Percentiles rank a stretch among this genome's conserved stretches.
phyloP scores from a whole-genome alignment of 2,113 vertebrate genomes.

The Pseudolaguvia tuberculata region DNA sequence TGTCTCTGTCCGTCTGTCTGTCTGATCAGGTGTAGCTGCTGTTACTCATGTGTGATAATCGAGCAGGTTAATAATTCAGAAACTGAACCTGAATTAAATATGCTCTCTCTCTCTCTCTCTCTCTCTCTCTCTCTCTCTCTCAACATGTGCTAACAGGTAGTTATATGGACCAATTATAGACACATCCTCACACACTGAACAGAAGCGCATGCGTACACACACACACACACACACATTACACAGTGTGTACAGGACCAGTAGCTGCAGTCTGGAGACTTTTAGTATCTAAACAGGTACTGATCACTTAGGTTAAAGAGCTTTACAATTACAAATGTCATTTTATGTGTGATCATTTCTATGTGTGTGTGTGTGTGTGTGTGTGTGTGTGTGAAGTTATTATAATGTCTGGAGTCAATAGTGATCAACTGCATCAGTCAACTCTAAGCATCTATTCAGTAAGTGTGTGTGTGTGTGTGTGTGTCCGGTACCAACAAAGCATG shows the following conservation, averaged over 20 bases:
- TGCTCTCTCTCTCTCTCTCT: constrained; percentile 38
- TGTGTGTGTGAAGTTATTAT: constrained; percentile 27
- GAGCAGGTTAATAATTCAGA: constrained; percentile 66
- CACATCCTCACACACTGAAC: constrained; percentile 14
- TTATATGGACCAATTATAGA: constrained; percentile 46
- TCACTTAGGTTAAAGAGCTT: background rate
- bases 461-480: background rate
- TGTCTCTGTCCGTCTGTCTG: constrained; percentile 39
- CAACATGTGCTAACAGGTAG: constrained; percentile 50
- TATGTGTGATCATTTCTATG: background rate
- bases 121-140: background rate
- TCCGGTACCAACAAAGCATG: no score
- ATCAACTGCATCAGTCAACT: constrained; percentile 69
- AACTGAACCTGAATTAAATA: constrained; percentile 55
- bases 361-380: constrained; percentile 5
- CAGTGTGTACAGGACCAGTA: constrained; percentile 14
- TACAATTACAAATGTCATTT: background rate
- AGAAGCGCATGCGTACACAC: background rate
- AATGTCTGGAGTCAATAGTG: constrained; percentile 69
- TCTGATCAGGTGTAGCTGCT: constrained; percentile 13
- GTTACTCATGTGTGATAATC: constrained; percentile 25
- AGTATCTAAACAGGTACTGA: background rate
- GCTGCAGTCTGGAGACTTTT: constrained; percentile 18
- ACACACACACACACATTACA: background rate
- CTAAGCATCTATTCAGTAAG: constrained; percentile 66